Base-by-base conservation (phyloP, 2,113 vertebrate genomes). In the Pituophis catenifer region DNA sequence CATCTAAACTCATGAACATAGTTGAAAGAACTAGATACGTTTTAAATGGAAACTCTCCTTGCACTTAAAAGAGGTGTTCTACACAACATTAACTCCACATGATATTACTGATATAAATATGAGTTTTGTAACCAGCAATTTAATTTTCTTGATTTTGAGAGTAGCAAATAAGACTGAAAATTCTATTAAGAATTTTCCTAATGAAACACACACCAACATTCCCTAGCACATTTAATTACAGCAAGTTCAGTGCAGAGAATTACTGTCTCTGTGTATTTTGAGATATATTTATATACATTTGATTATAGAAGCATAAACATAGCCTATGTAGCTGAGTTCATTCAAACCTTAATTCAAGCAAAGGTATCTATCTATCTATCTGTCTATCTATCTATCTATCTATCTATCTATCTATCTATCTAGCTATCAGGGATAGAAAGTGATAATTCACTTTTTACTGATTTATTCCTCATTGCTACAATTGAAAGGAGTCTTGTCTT, bases 321-420 rank as follows among this genome's bases (percentile, higher is more conserved):
- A 48, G 94, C 24, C 19, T 92, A 0, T 57, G 93, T 95, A 95
- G 91, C 94, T 96, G 65, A 89, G 38, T 95, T 97, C 54, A 55
- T 94, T 96, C 94, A 94, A 93, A 91, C 90, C 96, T 85, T 57
- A 58, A 91, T 65, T 96, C 90, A 94, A 44, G 89, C 93, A 95
- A 96, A 95, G 92, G 93, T 70, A 2, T 70, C 59, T 21, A 0
- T 70, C 12, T n/a, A 0, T 26, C 57, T 58, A 0, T 23, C 19
- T 58, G 1, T 19, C 55, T 57, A 4, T 19, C 17, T 57, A 4
- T 19, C 55, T 57, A 0, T 57, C 17, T 57, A 5, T 19, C 55
- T 19, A 6, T 59, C 57, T 21, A 23, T 21, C 58, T 44, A 44
- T 38, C 38, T 57, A 5, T 19, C 55, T 19, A 5, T 59, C 57